These are phyloP conservation scores for Anoplolepis gracilipes DNA, from an alignment of 1,140 invertebrate species.

Conservation along the genomic window DNA sequence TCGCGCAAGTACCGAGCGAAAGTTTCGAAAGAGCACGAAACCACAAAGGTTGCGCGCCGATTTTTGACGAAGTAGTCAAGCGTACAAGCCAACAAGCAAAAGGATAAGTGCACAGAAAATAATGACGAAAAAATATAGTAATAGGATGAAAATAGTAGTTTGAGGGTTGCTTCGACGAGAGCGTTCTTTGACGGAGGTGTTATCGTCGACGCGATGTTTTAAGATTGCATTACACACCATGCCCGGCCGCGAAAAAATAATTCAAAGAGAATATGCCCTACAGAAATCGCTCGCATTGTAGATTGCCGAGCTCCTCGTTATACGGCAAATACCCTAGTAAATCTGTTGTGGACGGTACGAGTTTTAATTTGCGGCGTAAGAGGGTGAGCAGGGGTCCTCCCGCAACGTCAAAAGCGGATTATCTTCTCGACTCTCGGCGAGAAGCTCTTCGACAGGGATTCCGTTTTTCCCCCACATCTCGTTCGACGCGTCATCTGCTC, in stretches of 20 bases:
- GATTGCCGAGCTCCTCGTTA: conserved; percentile 15
- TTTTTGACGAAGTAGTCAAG: conserved; percentile 46
- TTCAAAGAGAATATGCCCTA: conserved; percentile 20
- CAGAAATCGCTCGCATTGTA: not conserved
- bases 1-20: not conserved
- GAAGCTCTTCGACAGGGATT: not conserved
- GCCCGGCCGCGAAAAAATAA: conserved; percentile 37
- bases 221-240: conserved; percentile 31
- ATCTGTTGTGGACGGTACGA: not conserved
- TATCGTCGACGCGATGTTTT: conserved; percentile 49
- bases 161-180: conserved; percentile 2
- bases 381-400: not conserved
- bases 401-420: conserved; percentile 36
- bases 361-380: conserved; percentile 35
- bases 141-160: conserved; percentile 19
- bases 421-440: not conserved
- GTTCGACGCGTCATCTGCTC: not conserved
- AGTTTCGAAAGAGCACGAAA: conserved; percentile 19
- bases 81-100: not conserved
- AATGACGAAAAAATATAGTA: conserved; percentile 2
- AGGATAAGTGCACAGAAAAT: conserved; percentile 10
- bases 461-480: not conserved
- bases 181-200: conserved; percentile 36
- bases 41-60: conserved; percentile 41
- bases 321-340: not conserved